Base-by-base conservation (phyloP, 2,797 vertebrate species). In the Eulemur mongoz region DNA sequence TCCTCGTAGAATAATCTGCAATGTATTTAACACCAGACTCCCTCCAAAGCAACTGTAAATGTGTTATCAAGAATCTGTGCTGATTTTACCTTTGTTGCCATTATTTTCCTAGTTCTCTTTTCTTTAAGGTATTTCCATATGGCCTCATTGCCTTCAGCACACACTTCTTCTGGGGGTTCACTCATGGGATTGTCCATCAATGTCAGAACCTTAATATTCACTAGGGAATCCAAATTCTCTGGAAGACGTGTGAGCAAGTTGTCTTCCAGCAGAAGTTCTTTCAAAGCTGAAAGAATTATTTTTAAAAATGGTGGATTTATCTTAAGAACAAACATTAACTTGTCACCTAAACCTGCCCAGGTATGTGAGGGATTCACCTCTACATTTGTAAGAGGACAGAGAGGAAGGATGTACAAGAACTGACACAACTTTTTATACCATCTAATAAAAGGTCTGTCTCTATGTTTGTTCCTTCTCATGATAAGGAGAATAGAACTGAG, bases 121-220 rank as follows among this genome's bases (percentile, higher is more conserved):
- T 96, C 69, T 83, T 17, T 4, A 38, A 99, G 96, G 84, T 98
- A 95, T 12, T 87, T n/a, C 96, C 97, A 94, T 57, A 98, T 59
- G 32, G 97, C 98, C 90, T 96, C 48, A 11, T 35, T 95, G 25
- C 98, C 98, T 67, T 95, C 65, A 0, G 12, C 18, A 50, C 97
- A 98, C 50, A 98, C 97, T 52, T 97, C 96, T 4, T 32, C 38
- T 0, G 94, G 96, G 45, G 98, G 98, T 0, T 97, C 95, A 48
- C 65, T 80, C 97, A 98, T 83, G n/a, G 98, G 98, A 32, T 98
- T 99, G 81, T 95, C 94, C 43, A 72, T 91, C 63, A 98, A 88
- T 0, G 96, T 84, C 11, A 99, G 22, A 48, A 97, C 72, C 40
- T 98, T 61, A 18, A 99, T 82, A 25, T 98, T 97, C 65, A 88